phyloP scores from a whole-genome alignment of 2,888 invertebrate species.

The Plebejus argus region DNA sequence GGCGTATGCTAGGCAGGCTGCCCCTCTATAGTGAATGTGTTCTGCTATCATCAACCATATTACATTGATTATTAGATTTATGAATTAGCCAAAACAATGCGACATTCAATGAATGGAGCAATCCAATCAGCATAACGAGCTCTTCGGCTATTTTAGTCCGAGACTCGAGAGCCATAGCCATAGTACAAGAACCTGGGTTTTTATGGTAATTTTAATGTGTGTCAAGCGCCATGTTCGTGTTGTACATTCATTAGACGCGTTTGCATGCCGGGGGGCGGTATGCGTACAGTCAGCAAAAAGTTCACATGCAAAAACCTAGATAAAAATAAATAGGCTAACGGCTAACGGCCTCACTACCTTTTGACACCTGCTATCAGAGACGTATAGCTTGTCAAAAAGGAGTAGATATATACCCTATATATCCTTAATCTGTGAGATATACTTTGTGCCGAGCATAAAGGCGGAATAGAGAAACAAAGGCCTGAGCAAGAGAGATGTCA shows the following conservation, averaged over 20 bases:
- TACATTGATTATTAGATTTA: too few relatives aligned
- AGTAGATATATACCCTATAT: too few relatives aligned
- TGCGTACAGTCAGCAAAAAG: constrained; percentile 23
- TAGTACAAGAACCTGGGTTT: constrained; percentile 1
- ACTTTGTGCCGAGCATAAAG: too few relatives aligned
- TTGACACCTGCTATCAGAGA: too few relatives aligned
- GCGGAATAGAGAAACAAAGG: too few relatives aligned
- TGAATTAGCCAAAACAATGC: not conserved
- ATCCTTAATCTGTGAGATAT: too few relatives aligned
- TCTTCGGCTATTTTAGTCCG: not conserved
- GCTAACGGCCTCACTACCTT: not conserved
- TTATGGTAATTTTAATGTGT: constrained; percentile 23
- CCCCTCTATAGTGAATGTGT: too few relatives aligned
- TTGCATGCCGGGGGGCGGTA: constrained; percentile 36
- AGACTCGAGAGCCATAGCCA: too few relatives aligned
- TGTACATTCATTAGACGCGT: constrained; percentile 38
- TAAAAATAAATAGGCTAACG: not conserved
- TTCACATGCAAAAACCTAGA: not conserved
- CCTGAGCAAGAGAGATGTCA: too few relatives aligned
- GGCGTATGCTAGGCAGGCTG: too few relatives aligned
- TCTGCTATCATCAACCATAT: too few relatives aligned
- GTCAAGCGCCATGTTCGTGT: constrained; percentile 35
- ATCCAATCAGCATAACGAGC: not conserved
- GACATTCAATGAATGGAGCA: not conserved
- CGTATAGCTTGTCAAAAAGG: too few relatives aligned